Percentiles rank a stretch among this genome's conserved stretches.
Evolutionary conservation across 2,888 invertebrate species (phyloP).

Genomic region (Drosophila atripex): DNA sequence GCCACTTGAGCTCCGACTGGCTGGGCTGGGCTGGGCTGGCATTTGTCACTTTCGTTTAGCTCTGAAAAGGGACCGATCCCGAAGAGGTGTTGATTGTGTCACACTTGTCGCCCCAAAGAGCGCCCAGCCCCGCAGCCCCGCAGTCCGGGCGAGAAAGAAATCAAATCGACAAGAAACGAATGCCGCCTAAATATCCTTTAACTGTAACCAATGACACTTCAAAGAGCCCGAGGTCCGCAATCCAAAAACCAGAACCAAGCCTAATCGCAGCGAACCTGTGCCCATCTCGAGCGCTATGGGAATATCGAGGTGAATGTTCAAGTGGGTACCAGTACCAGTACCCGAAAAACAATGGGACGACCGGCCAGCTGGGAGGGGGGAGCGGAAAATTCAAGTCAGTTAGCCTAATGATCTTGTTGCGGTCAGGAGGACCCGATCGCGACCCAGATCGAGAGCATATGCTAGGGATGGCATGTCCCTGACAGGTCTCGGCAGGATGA

Average conservation of each 20-base stretch:
- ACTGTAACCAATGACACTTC: slow-evolving; percentile 81
- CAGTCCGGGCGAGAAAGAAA: background rate
- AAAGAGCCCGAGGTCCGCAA: slow-evolving; percentile 54
- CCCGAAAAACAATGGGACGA: slow-evolving; percentile 1
- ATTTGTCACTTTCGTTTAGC: slow-evolving; percentile 79
- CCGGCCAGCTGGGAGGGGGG: background rate
- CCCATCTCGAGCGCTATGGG: slow-evolving; percentile 27
- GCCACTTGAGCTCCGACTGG: slow-evolving; percentile 57
- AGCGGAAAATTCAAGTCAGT: slow-evolving; percentile 56
- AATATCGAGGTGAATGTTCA: slow-evolving; percentile 15
- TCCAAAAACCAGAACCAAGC: slow-evolving; percentile 12
- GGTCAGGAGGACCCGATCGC: slow-evolving; percentile 12
- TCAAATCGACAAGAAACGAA: slow-evolving; percentile 39
- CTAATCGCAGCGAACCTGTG: slow-evolving; percentile 59
- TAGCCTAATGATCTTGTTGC: slow-evolving; percentile 66
- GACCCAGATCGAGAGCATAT: slow-evolving; percentile 48
- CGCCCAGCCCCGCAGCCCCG: background rate
- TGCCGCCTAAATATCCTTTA: slow-evolving; percentile 78
- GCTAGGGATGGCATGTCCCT: slow-evolving; percentile 71
- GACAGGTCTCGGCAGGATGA: slow-evolving; percentile 44
- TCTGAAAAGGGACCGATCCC: slow-evolving; percentile 66
- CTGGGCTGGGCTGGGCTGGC: slow-evolving; percentile 65
- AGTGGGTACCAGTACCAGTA: slow-evolving; percentile 13
- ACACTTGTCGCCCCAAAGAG: slow-evolving; percentile 69
- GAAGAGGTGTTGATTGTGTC: slow-evolving; percentile 80